These are phyloP conservation scores for Leptinotarsa lineolata DNA, from an alignment of 1,140 invertebrate genomes.

Conservation along the genomic window DNA sequence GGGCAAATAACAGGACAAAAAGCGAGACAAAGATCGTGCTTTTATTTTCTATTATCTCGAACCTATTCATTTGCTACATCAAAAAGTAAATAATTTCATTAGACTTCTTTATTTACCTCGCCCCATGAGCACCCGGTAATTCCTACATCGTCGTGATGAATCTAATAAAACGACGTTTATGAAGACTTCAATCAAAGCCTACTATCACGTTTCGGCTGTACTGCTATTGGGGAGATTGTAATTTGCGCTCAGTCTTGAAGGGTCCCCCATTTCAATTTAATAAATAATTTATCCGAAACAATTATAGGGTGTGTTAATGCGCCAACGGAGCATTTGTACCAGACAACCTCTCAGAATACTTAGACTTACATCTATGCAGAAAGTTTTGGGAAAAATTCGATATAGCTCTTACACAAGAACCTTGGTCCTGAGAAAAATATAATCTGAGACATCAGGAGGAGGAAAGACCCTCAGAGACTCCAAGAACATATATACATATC, in stretches of 20 bases:
- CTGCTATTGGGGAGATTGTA: neutral
- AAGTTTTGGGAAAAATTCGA: too few relatives aligned
- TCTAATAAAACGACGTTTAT: slow-evolving; percentile 24
- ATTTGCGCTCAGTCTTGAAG: neutral
- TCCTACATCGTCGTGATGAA: slow-evolving; percentile 15
- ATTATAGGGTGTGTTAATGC: neutral
- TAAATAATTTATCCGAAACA: neutral
- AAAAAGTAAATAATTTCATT: slow-evolving; percentile 30
- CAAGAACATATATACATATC: too few relatives aligned
- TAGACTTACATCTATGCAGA: too few relatives aligned
- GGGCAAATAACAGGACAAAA: slow-evolving; percentile 7
- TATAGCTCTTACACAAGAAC: too few relatives aligned
- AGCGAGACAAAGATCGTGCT: neutral
- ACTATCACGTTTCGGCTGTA: neutral
- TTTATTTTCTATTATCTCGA: slow-evolving; percentile 22
- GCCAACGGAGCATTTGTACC: neutral
- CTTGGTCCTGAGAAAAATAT: too few relatives aligned
- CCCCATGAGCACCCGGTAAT: slow-evolving; percentile 12
- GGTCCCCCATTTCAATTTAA: neutral
- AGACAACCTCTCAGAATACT: slow-evolving; percentile 11
- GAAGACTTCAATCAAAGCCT: slow-evolving; percentile 16
- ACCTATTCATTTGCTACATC: slow-evolving; percentile 27
- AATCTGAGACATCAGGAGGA: too few relatives aligned
- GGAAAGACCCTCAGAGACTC: too few relatives aligned
- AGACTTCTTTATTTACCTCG: slow-evolving; percentile 25